These are phyloP conservation scores for Actias luna DNA, from an alignment of 2,888 invertebrate genomes.

Conservation along the genomic window DNA sequence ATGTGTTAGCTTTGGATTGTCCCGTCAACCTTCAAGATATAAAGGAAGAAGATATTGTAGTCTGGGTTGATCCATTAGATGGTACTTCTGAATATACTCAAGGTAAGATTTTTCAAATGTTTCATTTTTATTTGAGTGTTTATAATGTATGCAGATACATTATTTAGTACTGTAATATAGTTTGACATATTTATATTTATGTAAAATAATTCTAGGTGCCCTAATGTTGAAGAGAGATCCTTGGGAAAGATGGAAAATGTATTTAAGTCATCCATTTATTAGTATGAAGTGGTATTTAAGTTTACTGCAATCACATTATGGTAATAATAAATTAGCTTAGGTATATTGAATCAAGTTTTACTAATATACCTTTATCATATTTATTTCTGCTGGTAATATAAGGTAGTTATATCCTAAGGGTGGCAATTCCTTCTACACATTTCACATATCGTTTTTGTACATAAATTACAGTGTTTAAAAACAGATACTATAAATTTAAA, in stretches of 20 bases:
- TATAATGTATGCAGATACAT: not conserved
- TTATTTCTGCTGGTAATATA: not conserved
- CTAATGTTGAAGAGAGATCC: conserved; percentile 80
- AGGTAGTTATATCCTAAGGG: not conserved
- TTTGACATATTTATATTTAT: conserved; percentile 20
- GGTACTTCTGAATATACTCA: conserved; percentile 99
- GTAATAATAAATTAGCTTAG: conserved; percentile 55
- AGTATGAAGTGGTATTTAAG: conserved; percentile 81
- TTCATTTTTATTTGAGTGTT: not conserved
- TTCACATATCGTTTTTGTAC: not conserved
- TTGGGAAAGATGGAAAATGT: conserved; percentile 81
- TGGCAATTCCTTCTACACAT: not conserved
- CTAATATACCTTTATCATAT: not conserved
- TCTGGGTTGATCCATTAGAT: conserved; percentile 99
- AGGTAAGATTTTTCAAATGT: conserved; percentile 70
- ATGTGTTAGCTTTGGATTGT: conserved; percentile 84
- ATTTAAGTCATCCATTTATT: conserved; percentile 77
- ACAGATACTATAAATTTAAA: not conserved
- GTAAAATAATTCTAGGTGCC: conserved; percentile 73
- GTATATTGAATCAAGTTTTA: conserved; percentile 18
- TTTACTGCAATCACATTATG: conserved; percentile 78
- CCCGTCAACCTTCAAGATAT: conserved; percentile 84
- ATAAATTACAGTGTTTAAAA: not conserved
- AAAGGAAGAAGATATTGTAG: conserved; percentile 91
- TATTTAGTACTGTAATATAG: not conserved